A percentile compares a stretch with the other conserved stretches of the same genome.
phyloP scores from a whole-genome alignment of 2,113 vertebrate species.

The Nibea albiflora region DNA sequence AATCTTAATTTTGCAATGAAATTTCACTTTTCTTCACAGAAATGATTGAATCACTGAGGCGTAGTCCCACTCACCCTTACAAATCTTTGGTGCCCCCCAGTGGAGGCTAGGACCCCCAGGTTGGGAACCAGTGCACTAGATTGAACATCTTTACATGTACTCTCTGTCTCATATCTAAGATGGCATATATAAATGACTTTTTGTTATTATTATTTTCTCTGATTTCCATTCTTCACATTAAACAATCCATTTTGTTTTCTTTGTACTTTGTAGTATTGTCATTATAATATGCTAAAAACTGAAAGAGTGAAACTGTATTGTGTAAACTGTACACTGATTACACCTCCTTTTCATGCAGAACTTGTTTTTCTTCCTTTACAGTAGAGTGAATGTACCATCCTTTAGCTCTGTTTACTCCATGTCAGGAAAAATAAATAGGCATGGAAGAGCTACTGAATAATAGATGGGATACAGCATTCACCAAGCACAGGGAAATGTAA shows the following conservation, averaged over 20 bases:
- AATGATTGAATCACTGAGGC: too few species aligned
- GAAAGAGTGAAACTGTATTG: neutral
- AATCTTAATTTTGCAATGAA: too few species aligned
- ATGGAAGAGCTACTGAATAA: constrained; percentile 59
- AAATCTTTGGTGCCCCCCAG: too few species aligned
- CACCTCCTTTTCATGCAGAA: neutral
- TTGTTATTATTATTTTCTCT: too few species aligned
- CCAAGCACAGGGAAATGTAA: constrained; percentile 40
- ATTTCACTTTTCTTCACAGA: too few species aligned
- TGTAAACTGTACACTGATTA: neutral
- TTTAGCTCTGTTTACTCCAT: constrained; percentile 38
- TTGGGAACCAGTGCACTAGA: too few species aligned
- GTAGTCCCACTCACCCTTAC: too few species aligned
- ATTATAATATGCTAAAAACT: neutral
- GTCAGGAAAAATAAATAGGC: constrained; percentile 40
- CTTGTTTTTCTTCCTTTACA: neutral
- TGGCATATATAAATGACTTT: too few species aligned
- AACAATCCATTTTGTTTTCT: neutral
- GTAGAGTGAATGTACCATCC: neutral
- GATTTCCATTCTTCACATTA: neutral
- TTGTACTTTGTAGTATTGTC: neutral
- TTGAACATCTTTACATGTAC: too few species aligned
- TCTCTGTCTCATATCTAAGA: too few species aligned
- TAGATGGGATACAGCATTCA: constrained; percentile 60
- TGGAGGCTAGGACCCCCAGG: too few species aligned